Percentiles rank a stretch among this genome's conserved stretches.
Conservation (phyloP, 2,113 vertebrate genomes). For the Taxidea taxus region DNA sequence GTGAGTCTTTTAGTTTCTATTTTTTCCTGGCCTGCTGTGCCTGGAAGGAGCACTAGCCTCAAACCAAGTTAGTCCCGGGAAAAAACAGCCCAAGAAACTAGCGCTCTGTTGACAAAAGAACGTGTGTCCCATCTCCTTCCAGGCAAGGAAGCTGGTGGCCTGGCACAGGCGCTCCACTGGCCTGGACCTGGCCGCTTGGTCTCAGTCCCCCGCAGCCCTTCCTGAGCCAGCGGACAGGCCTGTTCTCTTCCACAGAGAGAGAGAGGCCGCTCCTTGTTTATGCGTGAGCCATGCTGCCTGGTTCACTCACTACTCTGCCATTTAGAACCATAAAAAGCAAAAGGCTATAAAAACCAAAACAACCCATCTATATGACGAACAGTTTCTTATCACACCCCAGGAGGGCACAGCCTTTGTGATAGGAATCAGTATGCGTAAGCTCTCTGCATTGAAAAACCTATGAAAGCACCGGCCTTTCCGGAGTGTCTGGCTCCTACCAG, state of each 20-base stretch:
- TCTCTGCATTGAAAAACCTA: neutral
- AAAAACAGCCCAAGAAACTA: neutral
- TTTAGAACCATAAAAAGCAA: neutral
- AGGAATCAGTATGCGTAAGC: neutral
- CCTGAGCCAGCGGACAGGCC: neutral
- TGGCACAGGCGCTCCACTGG: neutral
- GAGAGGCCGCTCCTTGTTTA: neutral
- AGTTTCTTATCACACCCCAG: neutral
- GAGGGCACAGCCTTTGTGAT: neutral
- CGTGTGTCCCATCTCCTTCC: neutral
- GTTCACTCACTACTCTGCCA: neutral
- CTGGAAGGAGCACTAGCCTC: neutral
- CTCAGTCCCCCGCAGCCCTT: neutral
- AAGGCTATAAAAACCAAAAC: neutral
- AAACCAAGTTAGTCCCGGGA: neutral
- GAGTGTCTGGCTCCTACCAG: slow-evolving; percentile 48
- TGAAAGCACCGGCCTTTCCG: slow-evolving; percentile 60
- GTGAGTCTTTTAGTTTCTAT: neutral
- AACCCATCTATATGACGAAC: neutral
- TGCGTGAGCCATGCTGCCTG: neutral
- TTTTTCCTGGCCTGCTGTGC: neutral
- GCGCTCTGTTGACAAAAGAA: neutral
- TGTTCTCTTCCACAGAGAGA: neutral
- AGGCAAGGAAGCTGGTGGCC: neutral
- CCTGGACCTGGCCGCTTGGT: neutral